phyloP scores from a whole-genome alignment of 2,888 invertebrate species.

The Marasmarcha lunaedactyla region DNA sequence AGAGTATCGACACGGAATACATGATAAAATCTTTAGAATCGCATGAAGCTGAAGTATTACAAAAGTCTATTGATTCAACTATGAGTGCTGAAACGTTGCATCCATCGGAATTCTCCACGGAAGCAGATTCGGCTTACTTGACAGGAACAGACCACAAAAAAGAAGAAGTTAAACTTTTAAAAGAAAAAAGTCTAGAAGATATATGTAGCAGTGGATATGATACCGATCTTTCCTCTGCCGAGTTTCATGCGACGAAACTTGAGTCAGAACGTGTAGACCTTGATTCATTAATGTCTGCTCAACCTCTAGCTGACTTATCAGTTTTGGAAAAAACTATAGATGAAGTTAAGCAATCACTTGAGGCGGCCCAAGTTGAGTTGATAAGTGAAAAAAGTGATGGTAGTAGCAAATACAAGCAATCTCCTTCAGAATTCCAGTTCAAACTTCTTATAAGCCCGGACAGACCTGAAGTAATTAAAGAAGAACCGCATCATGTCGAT shows the following conservation, averaged over 20 bases:
- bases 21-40: constrained; percentile 66
- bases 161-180: constrained; percentile 54
- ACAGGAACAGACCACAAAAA: constrained; percentile 56
- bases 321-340: constrained; percentile 77
- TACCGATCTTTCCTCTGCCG: constrained; percentile 74
- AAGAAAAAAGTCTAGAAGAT: constrained; percentile 73
- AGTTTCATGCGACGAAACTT: constrained; percentile 68
- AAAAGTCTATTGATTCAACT: constrained; percentile 66
- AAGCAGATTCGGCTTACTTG: constrained; percentile 61
- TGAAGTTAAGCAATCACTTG: constrained; percentile 78
- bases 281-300: constrained; percentile 61
- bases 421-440: constrained; percentile 81
- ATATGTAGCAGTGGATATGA: constrained; percentile 77
- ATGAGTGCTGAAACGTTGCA: constrained; percentile 64
- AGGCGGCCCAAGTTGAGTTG: constrained; percentile 77
- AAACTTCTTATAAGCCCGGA: constrained; percentile 70
- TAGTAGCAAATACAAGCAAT: constrained; percentile 76
- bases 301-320: constrained; percentile 63
- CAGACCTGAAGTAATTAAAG: constrained; percentile 69
- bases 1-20: constrained; percentile 61
- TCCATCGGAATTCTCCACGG: constrained; percentile 61
- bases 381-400: constrained; percentile 74
- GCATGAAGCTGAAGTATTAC: constrained; percentile 60
- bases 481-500: constrained; percentile 64
- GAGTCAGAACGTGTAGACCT: constrained; percentile 61